Evolutionary conservation across 2,113 vertebrate genomes (phyloP), one percentile per base, ranked within the genome.

Genomic region (Corythaeola cristata): DNA sequence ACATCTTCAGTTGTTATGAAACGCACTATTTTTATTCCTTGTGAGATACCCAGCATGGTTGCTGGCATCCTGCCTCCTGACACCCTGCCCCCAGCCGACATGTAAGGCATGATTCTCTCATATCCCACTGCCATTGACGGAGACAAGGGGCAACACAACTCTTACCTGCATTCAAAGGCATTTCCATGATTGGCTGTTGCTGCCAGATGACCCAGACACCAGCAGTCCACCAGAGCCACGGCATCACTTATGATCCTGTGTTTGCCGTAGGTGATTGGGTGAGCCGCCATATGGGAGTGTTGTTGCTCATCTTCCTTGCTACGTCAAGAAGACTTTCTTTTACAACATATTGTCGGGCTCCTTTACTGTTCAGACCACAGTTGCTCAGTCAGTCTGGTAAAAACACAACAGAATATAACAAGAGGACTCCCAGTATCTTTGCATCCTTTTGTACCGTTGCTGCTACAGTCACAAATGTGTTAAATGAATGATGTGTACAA

Each of bases 201-300:
- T 63, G 35, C 41, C 32, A 58, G 80, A 33, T 35, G 41, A 27
- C 21, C 23, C n/a, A 63, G 45, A 41, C 20, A 55, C 15, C 11
- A 32, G 17, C 23, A 59, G 37, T 12, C 13, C 4, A 3, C 20
- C 5, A 2, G 32, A 73, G 41, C n/a, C 5, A 9, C 1, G 17
- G 20, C 21, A 49, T 44, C 1, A 0, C 10, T 53, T 71, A 14
- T 1, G 13, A 47, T 17, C 41, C 15, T 12, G 0, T 49, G 8
- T 62, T 62, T 53, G 47, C 67, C 44, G 15, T 19, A 12, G 50
- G 26, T 45, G 32, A 16, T 5, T 23, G 30, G 6, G 21, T 45
- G 13, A 58, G 21, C 4, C 1, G 2, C 37, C 0, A 0, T 41
- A 32, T 26, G 5, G 12, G 24, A 0, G 2, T 0, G 0, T 23